Percentiles rank a stretch among this genome's conserved stretches.
phyloP scores from a whole-genome alignment of 1,140 invertebrate genomes.

The Anastrepha obliqua region DNA sequence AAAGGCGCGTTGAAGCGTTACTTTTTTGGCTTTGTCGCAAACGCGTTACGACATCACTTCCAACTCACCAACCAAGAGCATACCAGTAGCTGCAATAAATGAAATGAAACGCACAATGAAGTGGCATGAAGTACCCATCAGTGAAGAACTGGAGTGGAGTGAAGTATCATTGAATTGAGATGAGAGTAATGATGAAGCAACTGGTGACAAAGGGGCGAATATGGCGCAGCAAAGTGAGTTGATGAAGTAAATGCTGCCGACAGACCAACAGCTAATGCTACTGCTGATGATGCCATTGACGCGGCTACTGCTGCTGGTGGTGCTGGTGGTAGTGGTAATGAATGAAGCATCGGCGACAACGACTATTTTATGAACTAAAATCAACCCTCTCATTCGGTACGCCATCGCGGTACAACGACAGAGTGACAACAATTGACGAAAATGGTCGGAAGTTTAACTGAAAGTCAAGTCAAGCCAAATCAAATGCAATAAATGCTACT shows the following conservation, averaged over 20 bases:
- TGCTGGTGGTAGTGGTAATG: constrained; percentile 36
- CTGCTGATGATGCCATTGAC: neutral
- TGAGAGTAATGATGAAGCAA: constrained; percentile 34
- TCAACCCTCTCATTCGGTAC: constrained; percentile 32
- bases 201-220: neutral
- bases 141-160: constrained; percentile 42
- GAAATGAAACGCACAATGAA: constrained; percentile 48
- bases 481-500: constrained; percentile 48
- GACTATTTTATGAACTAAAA: constrained; percentile 46
- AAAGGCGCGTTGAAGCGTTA: constrained; percentile 26
- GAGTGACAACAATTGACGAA: constrained; percentile 33
- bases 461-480: constrained; percentile 49
- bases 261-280: constrained; percentile 4
- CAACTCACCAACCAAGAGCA: neutral
- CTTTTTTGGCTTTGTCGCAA: neutral
- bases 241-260: constrained; percentile 36
- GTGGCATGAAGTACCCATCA: constrained; percentile 28
- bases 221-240: neutral
- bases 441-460: constrained; percentile 43
- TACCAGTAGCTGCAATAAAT: constrained; percentile 36
- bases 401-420: neutral
- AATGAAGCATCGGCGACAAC: neutral
- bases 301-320: neutral
- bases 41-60: neutral
- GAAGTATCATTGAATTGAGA: constrained; percentile 32